Conservation (phyloP, 2,888 invertebrate genomes). For the Nomada hirtipes region DNA sequence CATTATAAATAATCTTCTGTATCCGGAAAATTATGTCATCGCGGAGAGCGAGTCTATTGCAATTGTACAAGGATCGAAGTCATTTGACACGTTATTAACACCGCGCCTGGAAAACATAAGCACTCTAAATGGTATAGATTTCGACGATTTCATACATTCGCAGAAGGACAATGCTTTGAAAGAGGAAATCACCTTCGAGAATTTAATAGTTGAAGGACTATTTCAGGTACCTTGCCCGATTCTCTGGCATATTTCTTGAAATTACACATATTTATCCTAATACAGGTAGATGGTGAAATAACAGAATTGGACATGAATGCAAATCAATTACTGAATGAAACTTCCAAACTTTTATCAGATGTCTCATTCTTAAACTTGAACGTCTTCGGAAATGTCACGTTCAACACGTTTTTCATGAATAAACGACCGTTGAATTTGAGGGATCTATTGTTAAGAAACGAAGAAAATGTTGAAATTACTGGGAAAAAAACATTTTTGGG, state of each 20-base stretch:
- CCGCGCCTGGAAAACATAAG: conserved; percentile 81
- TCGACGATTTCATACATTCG: conserved; percentile 84
- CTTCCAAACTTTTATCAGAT: conserved; percentile 81
- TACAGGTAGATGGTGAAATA: conserved; percentile 85
- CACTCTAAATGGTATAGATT: conserved; percentile 84
- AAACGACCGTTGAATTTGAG: conserved; percentile 82
- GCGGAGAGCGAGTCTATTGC: conserved; percentile 77
- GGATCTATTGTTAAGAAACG: conserved; percentile 85
- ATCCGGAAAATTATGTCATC: conserved; percentile 85
- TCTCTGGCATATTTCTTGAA: no score
- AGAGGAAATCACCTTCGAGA: conserved; percentile 85
- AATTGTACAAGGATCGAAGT: conserved; percentile 84
- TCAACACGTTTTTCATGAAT: conserved; percentile 84
- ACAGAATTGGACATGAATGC: conserved; percentile 80
- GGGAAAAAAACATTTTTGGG: conserved; percentile 85
- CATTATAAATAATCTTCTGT: conserved; percentile 85
- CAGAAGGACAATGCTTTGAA: conserved; percentile 83
- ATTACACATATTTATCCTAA: not conserved
- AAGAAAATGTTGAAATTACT: conserved; percentile 80
- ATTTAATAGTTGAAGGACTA: conserved; percentile 85
- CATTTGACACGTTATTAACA: conserved; percentile 84
- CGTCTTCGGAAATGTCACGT: conserved; percentile 85
- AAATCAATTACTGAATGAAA: conserved; percentile 80
- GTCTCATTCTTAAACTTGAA: conserved; percentile 85
- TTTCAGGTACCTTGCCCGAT: conserved; percentile 83